Percentiles rank a stretch among this genome's conserved stretches.
phyloP scores from a whole-genome alignment of 2,113 vertebrate genomes.

The Hemibagrus wyckioides region DNA sequence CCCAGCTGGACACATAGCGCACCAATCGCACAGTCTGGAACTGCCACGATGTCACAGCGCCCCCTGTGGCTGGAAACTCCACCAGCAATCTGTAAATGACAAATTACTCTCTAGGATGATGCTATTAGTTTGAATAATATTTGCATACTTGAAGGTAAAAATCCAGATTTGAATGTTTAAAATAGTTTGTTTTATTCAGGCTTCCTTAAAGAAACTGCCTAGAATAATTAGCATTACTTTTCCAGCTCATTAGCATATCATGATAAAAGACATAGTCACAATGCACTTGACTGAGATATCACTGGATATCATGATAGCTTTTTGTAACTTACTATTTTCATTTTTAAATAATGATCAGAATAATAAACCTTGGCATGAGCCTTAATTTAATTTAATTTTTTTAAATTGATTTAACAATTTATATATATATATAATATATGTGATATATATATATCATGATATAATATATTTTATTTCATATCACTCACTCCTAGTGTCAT shows the following conservation, averaged over 20 bases:
- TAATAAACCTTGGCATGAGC: not conserved
- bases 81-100: slow-evolving; percentile 80
- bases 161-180: not conserved
- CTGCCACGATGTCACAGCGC: slow-evolving; percentile 88
- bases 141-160: not conserved
- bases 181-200: not conserved
- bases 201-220: not conserved
- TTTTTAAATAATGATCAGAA: not conserved
- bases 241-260: not conserved
- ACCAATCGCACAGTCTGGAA: slow-evolving; percentile 92
- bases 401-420: no score
- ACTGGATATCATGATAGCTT: not conserved
- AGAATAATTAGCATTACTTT: not conserved
- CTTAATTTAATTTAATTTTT: not conserved
- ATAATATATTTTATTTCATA: no score
- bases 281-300: not conserved
- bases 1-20: slow-evolving; percentile 85
- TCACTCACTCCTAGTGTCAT: no score
- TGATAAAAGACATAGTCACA: not conserved
- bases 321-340: not conserved
- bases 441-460: no score
- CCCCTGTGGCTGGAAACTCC: slow-evolving; percentile 94
- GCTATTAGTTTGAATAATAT: not conserved
- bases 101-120: not conserved
- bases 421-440: no score